phyloP scores from a whole-genome alignment of 2,888 invertebrate species.

The Cataglyphis altisquamis region DNA sequence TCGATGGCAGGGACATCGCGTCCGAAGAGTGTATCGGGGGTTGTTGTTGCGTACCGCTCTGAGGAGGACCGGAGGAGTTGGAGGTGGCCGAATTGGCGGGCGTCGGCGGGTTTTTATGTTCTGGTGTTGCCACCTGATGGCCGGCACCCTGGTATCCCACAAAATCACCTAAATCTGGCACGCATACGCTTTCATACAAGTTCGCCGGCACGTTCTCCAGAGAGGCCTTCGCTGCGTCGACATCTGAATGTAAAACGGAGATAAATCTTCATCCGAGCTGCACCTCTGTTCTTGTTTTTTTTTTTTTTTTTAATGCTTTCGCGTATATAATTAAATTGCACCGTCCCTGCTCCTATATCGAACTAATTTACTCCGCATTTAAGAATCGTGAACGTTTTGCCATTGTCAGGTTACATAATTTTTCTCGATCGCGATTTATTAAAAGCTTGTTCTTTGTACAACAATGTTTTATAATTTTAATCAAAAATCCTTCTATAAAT shows the following conservation, averaged over 20 bases:
- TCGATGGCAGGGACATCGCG: conserved; percentile 71
- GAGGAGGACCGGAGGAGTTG: conserved; percentile 67
- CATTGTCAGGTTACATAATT: not conserved
- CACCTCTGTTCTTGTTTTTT: not conserved
- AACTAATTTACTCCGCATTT: not conserved
- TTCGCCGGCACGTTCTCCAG: conserved; percentile 91
- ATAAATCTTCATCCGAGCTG: conserved; percentile 65
- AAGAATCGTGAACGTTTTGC: conserved; percentile 43
- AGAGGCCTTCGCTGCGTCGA: conserved; percentile 92
- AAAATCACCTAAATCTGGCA: conserved; percentile 92
- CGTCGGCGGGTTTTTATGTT: conserved; percentile 86
- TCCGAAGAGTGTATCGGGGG: conserved; percentile 68
- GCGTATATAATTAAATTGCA: conserved; percentile 36
- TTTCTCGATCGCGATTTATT: not conserved
- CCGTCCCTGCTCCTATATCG: not conserved
- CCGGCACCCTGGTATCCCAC: conserved; percentile 87
- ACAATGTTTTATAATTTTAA: not conserved
- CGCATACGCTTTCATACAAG: conserved; percentile 94
- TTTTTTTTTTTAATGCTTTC: not conserved
- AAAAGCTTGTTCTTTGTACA: not conserved
- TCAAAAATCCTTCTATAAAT: not conserved
- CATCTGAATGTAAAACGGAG: conserved; percentile 87
- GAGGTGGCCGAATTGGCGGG: conserved; percentile 83
- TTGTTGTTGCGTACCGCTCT: conserved; percentile 62
- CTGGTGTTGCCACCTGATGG: conserved; percentile 80